Evolutionary conservation across 1,140 invertebrate species (phyloP).

Genomic region (Lanistes nyassanus): DNA sequence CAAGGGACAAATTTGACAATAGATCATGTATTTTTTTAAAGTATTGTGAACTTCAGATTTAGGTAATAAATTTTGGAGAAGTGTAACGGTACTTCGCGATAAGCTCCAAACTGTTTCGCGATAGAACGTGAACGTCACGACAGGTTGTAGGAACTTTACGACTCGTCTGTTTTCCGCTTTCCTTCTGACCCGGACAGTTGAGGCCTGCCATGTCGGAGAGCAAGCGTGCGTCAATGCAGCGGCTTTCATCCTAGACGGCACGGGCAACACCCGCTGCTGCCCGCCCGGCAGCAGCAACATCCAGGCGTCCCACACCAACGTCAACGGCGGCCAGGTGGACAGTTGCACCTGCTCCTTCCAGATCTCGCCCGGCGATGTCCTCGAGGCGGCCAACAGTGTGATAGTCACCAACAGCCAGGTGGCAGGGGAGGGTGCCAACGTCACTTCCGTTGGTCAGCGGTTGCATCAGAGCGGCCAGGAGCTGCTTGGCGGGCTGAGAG

Average conservation of each 20-base stretch:
- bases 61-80: neutral
- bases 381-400: neutral
- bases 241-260: conserved; percentile 1
- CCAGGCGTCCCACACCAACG: neutral
- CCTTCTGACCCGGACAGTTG: neutral
- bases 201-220: neutral
- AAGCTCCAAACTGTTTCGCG: neutral
- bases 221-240: conserved; percentile 4
- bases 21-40: too few relatives aligned
- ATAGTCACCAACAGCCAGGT: neutral
- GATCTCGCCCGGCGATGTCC: neutral
- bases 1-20: too few relatives aligned
- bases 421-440: neutral
- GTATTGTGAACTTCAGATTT: neutral
- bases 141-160: neutral
- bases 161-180: neutral
- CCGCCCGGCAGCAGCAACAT: neutral
- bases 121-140: neutral
- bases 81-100: neutral
- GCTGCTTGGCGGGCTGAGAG: neutral
- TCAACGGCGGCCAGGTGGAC: neutral
- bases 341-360: conserved; percentile 9
- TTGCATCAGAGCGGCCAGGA: neutral
- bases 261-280: conserved; percentile 16
- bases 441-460: neutral